These are phyloP conservation scores for Mobula birostris DNA, from an alignment of 2,113 vertebrate species.

Conservation along the genomic window DNA sequence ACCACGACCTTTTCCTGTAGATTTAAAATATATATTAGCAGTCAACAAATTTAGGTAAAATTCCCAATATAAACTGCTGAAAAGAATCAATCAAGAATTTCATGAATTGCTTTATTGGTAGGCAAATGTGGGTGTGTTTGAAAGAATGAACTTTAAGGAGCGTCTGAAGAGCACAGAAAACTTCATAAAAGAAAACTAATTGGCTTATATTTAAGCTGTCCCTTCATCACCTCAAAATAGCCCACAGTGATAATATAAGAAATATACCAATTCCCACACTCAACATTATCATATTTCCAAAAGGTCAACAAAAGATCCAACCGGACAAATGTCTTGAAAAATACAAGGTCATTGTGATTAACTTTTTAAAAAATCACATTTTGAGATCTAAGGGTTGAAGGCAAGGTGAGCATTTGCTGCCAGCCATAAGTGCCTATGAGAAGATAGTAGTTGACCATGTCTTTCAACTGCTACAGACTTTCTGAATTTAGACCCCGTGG, in stretches of 20 bases:
- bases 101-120: not conserved
- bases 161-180: not conserved
- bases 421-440: too few species aligned
- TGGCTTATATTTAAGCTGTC: too few species aligned
- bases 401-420: too few species aligned
- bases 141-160: not conserved
- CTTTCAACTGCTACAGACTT: too few species aligned
- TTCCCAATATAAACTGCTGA: not conserved
- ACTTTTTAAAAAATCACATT: not conserved
- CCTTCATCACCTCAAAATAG: too few species aligned
- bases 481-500: too few species aligned
- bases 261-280: not conserved
- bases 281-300: not conserved
- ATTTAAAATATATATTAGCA: slow-evolving; percentile 33
- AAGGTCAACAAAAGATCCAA: not conserved
- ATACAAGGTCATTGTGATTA: not conserved
- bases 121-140: not conserved
- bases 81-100: not conserved
- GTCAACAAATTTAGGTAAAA: not conserved
- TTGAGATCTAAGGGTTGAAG: too few species aligned
- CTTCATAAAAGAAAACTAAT: not conserved
- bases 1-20: slow-evolving; percentile 85
- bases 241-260: not conserved
- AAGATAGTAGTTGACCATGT: too few species aligned
- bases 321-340: not conserved